A percentile compares a stretch with the other conserved stretches of the same genome.
phyloP scores from a whole-genome alignment of 2,888 invertebrate genomes.

The Mythimna vitellina region DNA sequence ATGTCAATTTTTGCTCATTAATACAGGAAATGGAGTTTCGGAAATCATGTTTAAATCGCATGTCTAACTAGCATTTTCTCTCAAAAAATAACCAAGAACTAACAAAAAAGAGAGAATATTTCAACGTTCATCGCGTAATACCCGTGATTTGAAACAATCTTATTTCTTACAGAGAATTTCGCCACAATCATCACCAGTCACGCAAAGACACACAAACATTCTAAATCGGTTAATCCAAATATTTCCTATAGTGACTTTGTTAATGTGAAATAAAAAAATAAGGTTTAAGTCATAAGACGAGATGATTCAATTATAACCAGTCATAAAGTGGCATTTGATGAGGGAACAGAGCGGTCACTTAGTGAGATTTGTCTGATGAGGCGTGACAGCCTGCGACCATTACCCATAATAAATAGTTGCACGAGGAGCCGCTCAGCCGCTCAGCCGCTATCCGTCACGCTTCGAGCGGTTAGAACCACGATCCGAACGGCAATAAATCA shows the following conservation, averaged over 20 bases:
- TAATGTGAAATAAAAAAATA: slow-evolving; percentile 34
- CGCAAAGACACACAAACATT: slow-evolving; percentile 75
- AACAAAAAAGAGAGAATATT: slow-evolving; percentile 77
- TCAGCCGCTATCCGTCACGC: slow-evolving; percentile 79
- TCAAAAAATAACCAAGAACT: slow-evolving; percentile 72
- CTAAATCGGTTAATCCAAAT: slow-evolving; percentile 51
- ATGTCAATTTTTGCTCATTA: slow-evolving; percentile 44
- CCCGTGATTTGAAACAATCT: slow-evolving; percentile 84
- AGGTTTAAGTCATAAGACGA: slow-evolving; percentile 33
- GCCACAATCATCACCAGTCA: slow-evolving; percentile 80
- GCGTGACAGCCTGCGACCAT: slow-evolving; percentile 74
- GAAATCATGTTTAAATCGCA: slow-evolving; percentile 74
- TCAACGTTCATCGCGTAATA: slow-evolving; percentile 79
- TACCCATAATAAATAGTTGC: slow-evolving; percentile 81
- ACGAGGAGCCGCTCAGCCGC: slow-evolving; percentile 68
- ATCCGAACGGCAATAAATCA: slow-evolving; percentile 71
- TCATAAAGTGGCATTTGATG: slow-evolving; percentile 60
- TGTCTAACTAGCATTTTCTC: slow-evolving; percentile 79
- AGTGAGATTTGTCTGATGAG: slow-evolving; percentile 72
- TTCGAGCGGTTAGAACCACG: slow-evolving; percentile 71
- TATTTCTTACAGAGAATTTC: slow-evolving; percentile 83
- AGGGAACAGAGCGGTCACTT: slow-evolving; percentile 69
- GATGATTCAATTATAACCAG: slow-evolving; percentile 61
- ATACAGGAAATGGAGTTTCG: slow-evolving; percentile 57
- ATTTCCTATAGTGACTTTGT: slow-evolving; percentile 32